Conservation (phyloP, 2,797 vertebrate genomes). For the Myripristis jacobus region DNA sequence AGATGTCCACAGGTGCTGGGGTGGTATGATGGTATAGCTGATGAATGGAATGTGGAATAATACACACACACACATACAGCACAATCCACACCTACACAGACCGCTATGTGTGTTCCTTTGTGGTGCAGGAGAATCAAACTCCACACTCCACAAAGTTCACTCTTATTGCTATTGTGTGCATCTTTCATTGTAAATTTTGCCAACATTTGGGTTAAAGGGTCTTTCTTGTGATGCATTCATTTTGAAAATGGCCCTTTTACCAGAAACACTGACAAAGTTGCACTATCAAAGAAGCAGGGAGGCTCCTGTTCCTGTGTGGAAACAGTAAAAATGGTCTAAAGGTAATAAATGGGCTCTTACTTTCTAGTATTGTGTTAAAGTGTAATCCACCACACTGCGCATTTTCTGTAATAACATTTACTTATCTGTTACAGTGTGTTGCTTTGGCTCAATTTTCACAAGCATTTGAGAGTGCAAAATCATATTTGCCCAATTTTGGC, state of each 20-base stretch:
- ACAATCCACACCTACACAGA: no score
- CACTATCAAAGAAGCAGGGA: no score
- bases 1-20: conserved; percentile 77
- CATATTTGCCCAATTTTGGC: no score
- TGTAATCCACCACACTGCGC: neutral
- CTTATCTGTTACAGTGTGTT: no score
- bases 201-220: conserved; percentile 41
- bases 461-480: no score
- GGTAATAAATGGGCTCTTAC: conserved; percentile 43
- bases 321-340: conserved; percentile 54
- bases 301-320: no score
- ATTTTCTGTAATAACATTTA: no score
- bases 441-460: no score
- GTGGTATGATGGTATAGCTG: conserved; percentile 57
- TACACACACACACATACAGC: conserved; percentile 29
- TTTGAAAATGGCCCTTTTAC: conserved; percentile 61
- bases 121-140: conserved; percentile 33
- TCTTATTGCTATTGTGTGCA: conserved; percentile 45
- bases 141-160: conserved; percentile 38
- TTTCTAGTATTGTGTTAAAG: conserved; percentile 12
- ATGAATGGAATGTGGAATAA: conserved; percentile 68
- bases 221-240: conserved; percentile 60
- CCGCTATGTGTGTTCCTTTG: conserved; percentile 25
- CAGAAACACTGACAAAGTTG: conserved; percentile 71
- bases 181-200: conserved; percentile 47